Evolutionary conservation across 2,113 vertebrate genomes (phyloP), one percentile per base, ranked within the genome.

Genomic region (Urocolius indicus): DNA sequence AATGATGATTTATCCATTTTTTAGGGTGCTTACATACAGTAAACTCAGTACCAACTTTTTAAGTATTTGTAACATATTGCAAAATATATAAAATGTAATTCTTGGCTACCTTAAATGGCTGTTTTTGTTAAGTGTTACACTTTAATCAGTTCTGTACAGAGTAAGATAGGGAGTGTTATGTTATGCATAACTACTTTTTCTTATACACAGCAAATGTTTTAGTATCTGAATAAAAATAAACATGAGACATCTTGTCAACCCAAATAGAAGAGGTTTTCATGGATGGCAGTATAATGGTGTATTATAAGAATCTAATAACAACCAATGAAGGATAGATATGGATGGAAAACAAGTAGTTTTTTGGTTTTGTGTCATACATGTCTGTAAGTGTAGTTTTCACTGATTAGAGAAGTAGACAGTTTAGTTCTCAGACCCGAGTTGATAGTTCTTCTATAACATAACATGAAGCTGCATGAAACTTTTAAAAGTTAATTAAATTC

Each of bases 401-500:
- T 66, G 8, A 51, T 45, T 41, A 86, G 15, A 75, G 4, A 7
- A 61, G 18, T 2, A 79, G 55, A 79, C 5, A 52, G 14, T 55
- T 96, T 43, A n/a, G 15, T 30, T 80, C 67, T 80, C 22, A 67
- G 46, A 12, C 24, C 16, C 87, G 73, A 48, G 6, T 48, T 48
- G 66, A 21, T 38, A 57, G 58, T 32, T 95, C 2, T 84, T 16
- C 36, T 83, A 62, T 65, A 96, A 71, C 20, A 78, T 41, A 82
- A n/a, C 54, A 86, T 49, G 38, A 52, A 87, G 24, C 16, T 65
- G 26, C 43, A 75, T 66, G 66, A 93, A 96, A 93, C 21, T 73
- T 84, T 66, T 12, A 73, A 55, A 79, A 95, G 43, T 94, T 96
- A 95, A 93, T 93, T 95, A 96, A 93, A 95, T 90, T 74, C 43